These are phyloP conservation scores for Prietella phreatophila DNA, from an alignment of 2,113 vertebrate genomes.

Conservation along the genomic window DNA sequence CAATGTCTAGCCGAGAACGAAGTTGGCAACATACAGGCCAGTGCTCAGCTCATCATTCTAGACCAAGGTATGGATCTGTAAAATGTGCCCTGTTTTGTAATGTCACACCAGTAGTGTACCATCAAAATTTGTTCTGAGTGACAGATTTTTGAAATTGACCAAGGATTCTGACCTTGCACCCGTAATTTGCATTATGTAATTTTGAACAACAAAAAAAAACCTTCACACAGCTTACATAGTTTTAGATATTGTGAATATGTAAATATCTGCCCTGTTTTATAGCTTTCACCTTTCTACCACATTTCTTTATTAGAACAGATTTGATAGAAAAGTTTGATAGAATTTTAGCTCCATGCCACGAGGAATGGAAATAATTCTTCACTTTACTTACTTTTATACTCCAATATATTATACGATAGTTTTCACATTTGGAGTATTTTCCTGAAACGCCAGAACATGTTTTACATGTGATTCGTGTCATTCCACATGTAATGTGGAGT, in stretches of 20 bases:
- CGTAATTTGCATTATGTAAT: not conserved
- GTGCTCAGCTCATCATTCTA: slow-evolving; percentile 93
- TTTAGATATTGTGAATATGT: not conserved
- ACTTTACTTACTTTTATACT: not conserved
- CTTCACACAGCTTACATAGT: not conserved
- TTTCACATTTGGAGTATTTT: not conserved
- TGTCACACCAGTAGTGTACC: not conserved
- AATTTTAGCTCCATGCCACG: not conserved
- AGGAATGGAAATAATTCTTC: not conserved
- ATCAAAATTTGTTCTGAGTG: not conserved
- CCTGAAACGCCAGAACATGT: not conserved
- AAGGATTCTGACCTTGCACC: not conserved
- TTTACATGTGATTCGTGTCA: not conserved
- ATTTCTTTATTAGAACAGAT: not conserved
- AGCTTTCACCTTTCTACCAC: not conserved
- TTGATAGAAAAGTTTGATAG: slow-evolving; percentile 4
- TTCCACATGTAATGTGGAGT: not conserved
- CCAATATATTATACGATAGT: not conserved
- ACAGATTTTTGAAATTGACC: not conserved
- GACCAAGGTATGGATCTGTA: slow-evolving; percentile 85
- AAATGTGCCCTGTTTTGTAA: not conserved
- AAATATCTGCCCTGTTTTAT: not conserved
- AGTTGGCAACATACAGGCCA: slow-evolving; percentile 88
- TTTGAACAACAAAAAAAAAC: not conserved
- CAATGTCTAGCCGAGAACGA: slow-evolving; percentile 97